phyloP scores from a whole-genome alignment of 2,888 invertebrate species.

The Ophion obscuratus region DNA sequence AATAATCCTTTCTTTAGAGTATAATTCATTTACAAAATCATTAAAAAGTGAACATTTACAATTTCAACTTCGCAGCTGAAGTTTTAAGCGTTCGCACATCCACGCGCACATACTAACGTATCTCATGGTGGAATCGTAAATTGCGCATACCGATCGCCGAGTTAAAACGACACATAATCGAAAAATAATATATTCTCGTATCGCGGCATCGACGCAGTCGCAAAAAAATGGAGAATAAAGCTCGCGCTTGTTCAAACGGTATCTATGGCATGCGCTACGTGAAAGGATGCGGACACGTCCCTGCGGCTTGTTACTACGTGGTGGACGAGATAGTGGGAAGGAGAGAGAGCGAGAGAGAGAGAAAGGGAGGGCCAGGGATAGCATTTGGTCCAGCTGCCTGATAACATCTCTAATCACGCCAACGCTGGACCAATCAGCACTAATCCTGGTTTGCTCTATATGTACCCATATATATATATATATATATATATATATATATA shows the following conservation, averaged over 20 bases:
- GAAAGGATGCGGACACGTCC: constrained; percentile 75
- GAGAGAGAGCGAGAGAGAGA: constrained; percentile 1
- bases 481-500: not conserved
- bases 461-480: constrained; percentile 42
- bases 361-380: constrained; percentile 61
- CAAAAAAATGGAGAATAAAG: constrained; percentile 12
- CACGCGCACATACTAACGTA: not conserved
- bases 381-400: constrained; percentile 76
- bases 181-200: constrained; percentile 7
- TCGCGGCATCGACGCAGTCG: constrained; percentile 1
- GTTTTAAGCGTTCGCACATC: not conserved
- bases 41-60: not conserved
- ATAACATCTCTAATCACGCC: constrained; percentile 84
- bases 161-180: constrained; percentile 2
- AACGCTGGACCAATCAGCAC: constrained; percentile 83
- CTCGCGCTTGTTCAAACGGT: not conserved
- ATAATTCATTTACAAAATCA: too few species aligned
- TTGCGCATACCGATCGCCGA: not conserved
- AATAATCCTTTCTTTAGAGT: too few species aligned
- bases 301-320: constrained; percentile 72
- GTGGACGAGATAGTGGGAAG: constrained; percentile 61
- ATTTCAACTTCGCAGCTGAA: not conserved
- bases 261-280: constrained; percentile 56
- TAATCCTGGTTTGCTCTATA: constrained; percentile 79
- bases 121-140: not conserved